Percentiles rank a stretch among this genome's conserved stretches.
Conservation (phyloP, 2,113 vertebrate genomes). For the Notothenia coriiceps region DNA sequence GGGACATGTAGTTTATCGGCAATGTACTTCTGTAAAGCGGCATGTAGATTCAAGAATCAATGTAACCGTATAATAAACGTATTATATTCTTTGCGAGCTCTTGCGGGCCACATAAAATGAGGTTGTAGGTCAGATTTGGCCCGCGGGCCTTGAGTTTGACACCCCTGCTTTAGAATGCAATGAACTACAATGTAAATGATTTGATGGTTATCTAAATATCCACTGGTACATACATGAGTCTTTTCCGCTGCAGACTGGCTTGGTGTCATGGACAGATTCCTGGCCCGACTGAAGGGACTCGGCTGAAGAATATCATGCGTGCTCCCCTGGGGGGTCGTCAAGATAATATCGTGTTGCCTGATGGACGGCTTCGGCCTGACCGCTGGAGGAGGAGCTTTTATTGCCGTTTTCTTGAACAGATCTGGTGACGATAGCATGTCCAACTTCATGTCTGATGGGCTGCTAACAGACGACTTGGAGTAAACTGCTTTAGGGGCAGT, state of each 20-base stretch:
- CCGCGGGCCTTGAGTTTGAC: too few species aligned
- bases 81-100: too few species aligned
- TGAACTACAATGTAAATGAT: not conserved
- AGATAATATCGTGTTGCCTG: not conserved
- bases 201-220: not conserved
- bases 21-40: too few species aligned
- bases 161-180: too few species aligned
- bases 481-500: not conserved
- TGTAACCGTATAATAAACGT: too few species aligned
- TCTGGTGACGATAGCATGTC: not conserved
- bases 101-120: too few species aligned
- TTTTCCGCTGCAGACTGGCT: constrained; percentile 14
- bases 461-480: constrained; percentile 7
- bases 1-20: too few species aligned
- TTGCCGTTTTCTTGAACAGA: not conserved
- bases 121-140: too few species aligned
- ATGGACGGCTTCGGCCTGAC: not conserved
- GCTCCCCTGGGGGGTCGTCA: constrained; percentile 57
- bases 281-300: constrained; percentile 50
- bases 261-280: not conserved
- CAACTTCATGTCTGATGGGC: not conserved
- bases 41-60: too few species aligned
- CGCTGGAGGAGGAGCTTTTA: not conserved
- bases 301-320: constrained; percentile 49
- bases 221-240: constrained; percentile 50